These are phyloP conservation scores for Xanthia togata DNA, from an alignment of 2,888 invertebrate species.

Conservation along the genomic window DNA sequence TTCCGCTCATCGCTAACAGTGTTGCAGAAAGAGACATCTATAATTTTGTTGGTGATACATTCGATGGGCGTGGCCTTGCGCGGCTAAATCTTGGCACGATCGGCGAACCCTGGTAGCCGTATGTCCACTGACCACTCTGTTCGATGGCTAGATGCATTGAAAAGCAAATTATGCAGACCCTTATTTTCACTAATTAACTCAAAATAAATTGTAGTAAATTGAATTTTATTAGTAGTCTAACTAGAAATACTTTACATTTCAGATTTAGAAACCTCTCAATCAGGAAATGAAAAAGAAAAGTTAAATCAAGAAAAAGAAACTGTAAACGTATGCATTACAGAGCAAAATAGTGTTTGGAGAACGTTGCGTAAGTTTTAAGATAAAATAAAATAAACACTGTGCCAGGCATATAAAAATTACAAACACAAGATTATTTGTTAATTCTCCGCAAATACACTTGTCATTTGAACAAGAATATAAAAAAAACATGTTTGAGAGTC, in stretches of 20 bases:
- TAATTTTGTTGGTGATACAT: background rate
- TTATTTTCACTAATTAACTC: no score
- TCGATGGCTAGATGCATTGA: background rate
- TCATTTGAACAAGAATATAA: conserved; percentile 26
- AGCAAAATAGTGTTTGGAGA: conserved; percentile 64
- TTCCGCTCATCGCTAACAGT: background rate
- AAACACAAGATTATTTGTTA: background rate
- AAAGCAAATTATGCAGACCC: background rate
- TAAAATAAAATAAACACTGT: conserved; percentile 9
- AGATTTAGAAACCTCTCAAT: conserved; percentile 52
- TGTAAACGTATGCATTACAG: conserved; percentile 22
- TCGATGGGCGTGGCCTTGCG: conserved; percentile 42
- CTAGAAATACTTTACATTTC: conserved; percentile 24
- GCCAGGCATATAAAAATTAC: background rate
- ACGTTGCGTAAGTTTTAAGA: conserved; percentile 67
- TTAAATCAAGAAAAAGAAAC: conserved; percentile 45
- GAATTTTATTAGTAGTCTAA: background rate
- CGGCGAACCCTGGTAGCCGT: conserved; percentile 22
- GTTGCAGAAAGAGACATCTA: conserved; percentile 50
- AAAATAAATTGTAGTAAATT: conserved; percentile 3
- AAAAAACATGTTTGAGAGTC: background rate
- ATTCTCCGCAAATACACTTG: background rate
- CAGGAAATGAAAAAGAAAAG: conserved; percentile 62
- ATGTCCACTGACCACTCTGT: background rate
- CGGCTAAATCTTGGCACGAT: background rate